A percentile compares a stretch with the other conserved stretches of the same genome.
Evolutionary conservation across 2,113 vertebrate genomes (phyloP).

Genomic region (Bolborhynchus lineola): DNA sequence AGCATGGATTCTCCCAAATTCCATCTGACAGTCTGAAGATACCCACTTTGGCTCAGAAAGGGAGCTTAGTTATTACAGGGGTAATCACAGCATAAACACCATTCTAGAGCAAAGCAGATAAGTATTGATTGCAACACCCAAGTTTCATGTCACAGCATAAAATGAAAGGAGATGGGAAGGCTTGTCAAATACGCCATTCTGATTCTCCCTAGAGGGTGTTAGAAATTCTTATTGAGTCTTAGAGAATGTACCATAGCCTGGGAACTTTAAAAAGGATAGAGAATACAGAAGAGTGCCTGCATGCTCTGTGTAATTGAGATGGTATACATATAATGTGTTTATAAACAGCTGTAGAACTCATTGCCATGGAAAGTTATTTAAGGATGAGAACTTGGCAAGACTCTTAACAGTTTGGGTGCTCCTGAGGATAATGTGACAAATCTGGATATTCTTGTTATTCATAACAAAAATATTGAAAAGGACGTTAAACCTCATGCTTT

Average conservation of each 20-base stretch:
- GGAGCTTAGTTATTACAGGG: not conserved
- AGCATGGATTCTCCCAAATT: not conserved
- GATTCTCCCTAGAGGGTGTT: constrained; percentile 35
- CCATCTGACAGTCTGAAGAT: not conserved
- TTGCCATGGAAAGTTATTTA: constrained; percentile 52
- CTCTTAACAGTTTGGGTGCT: constrained; percentile 1
- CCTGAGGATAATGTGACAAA: constrained; percentile 54
- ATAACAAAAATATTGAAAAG: constrained; percentile 38
- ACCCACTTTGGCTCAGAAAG: not conserved
- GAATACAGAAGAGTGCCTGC: not conserved
- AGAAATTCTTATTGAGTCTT: constrained; percentile 31
- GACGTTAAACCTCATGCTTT: constrained; percentile 33
- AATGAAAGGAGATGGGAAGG: constrained; percentile 28
- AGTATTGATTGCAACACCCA: constrained; percentile 49
- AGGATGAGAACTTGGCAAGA: constrained; percentile 24
- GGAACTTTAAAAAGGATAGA: not conserved
- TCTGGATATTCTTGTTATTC: constrained; percentile 47
- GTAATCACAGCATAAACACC: constrained; percentile 4
- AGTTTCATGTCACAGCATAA: constrained; percentile 40
- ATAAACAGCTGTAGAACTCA: constrained; percentile 46
- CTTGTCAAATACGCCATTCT: constrained; percentile 31
- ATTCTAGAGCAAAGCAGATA: constrained; percentile 44
- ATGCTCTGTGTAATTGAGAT: constrained; percentile 21
- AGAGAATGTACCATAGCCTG: not conserved
- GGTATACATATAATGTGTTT: constrained; percentile 32